These are phyloP conservation scores for Leuciscus idus DNA, from an alignment of 2,113 vertebrate species.

Conservation along the genomic window DNA sequence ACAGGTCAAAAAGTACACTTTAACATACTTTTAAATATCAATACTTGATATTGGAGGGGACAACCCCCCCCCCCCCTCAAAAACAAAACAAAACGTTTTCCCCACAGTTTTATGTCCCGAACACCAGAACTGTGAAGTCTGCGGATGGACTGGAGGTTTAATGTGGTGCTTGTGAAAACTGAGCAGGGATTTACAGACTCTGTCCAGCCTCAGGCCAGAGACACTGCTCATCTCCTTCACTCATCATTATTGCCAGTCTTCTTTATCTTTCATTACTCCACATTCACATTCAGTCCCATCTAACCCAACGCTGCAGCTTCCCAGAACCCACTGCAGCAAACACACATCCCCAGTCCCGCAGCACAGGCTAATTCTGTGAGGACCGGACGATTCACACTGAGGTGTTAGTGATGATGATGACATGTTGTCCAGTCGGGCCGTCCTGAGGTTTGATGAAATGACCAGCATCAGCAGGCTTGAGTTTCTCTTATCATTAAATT, in stretches of 20 bases:
- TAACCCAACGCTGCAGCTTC: neutral
- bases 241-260: too few species aligned
- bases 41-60: too few species aligned
- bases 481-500: too few species aligned
- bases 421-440: too few species aligned
- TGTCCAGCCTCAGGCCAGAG: too few species aligned
- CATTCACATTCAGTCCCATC: neutral
- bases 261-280: neutral
- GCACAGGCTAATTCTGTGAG: neutral
- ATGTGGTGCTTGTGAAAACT: neutral
- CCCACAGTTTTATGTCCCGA: too few species aligned
- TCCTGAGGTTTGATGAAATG: neutral
- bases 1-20: too few species aligned
- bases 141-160: neutral
- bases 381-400: neutral
- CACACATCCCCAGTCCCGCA: neutral
- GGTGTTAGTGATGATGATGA: neutral
- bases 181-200: neutral
- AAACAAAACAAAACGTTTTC: too few species aligned
- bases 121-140: neutral
- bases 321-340: neutral
- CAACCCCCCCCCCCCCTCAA: too few species aligned
- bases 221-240: too few species aligned
- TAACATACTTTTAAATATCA: too few species aligned
- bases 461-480: neutral